phyloP scores from a whole-genome alignment of 2,797 vertebrate genomes.

The Ceryle rudis region DNA sequence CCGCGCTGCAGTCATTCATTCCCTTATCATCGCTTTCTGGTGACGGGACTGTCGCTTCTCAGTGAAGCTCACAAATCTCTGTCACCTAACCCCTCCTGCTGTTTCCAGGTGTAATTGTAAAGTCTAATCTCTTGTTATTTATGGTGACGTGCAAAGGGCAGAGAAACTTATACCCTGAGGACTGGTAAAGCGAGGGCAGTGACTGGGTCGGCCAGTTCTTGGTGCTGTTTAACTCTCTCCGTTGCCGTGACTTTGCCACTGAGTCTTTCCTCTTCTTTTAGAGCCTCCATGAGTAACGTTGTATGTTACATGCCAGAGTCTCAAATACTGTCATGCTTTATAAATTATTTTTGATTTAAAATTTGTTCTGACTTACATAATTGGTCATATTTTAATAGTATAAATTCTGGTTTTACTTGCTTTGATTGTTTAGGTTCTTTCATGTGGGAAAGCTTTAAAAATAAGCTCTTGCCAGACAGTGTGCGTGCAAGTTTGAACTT shows the following conservation, averaged over 20 bases:
- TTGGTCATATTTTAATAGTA: not conserved
- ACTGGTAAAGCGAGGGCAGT: not conserved
- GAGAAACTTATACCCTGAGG: not conserved
- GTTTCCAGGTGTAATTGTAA: not conserved
- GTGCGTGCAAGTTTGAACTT: slow-evolving; percentile 31
- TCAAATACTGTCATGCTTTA: not conserved
- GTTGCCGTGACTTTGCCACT: not conserved
- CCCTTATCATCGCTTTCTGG: not conserved
- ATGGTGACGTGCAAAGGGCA: not conserved
- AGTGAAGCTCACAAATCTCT: not conserved
- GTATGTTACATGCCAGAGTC: not conserved
- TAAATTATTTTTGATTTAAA: not conserved
- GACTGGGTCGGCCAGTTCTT: not conserved
- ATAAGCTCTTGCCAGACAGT: not conserved
- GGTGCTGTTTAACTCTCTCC: not conserved
- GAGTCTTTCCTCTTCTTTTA: not conserved
- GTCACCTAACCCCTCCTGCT: not conserved
- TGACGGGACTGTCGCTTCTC: not conserved
- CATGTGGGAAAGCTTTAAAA: slow-evolving; percentile 49
- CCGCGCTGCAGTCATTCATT: not conserved
- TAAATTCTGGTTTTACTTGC: slow-evolving; percentile 8
- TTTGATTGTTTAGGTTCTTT: slow-evolving; percentile 32
- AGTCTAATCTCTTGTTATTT: not conserved
- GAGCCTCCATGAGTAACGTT: fast-evolving
- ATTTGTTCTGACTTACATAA: not conserved